Evolutionary conservation across 2,113 vertebrate species (phyloP).

Genomic region (Promerops cafer): DNA sequence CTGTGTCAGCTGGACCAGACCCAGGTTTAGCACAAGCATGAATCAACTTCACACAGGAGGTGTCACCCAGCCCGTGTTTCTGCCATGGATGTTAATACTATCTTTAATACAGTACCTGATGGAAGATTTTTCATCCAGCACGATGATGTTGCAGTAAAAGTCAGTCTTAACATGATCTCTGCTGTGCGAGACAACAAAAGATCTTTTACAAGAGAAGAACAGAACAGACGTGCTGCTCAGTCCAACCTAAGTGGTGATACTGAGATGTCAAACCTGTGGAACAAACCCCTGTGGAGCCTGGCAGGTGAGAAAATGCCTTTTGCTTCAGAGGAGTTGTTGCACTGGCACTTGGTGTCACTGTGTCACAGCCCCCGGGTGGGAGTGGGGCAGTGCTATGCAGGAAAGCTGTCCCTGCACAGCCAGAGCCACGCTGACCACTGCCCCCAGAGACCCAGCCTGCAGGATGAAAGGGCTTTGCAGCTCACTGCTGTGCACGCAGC

Average conservation of each 20-base stretch:
- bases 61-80: background rate
- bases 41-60: slow-evolving; percentile 38
- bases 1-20: slow-evolving; percentile 62
- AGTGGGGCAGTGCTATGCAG: background rate
- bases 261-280: background rate
- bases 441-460: background rate
- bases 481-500: background rate
- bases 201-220: background rate
- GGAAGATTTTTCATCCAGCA: background rate
- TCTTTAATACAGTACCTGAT: background rate
- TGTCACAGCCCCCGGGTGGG: accelerated
- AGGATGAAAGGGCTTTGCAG: background rate
- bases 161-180: background rate
- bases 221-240: background rate
- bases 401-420: background rate
- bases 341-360: background rate
- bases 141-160: background rate
- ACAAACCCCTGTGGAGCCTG: background rate
- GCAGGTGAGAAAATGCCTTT: background rate
- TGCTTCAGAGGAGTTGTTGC: background rate
- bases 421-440: background rate
- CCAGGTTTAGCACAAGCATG: slow-evolving; percentile 43
- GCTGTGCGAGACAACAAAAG: background rate
- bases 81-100: background rate
- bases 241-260: background rate